Evolutionary conservation across 1,140 invertebrate genomes (phyloP), one percentile per base, ranked within the genome.

Genomic region (Acromyrmex echinatior): DNA sequence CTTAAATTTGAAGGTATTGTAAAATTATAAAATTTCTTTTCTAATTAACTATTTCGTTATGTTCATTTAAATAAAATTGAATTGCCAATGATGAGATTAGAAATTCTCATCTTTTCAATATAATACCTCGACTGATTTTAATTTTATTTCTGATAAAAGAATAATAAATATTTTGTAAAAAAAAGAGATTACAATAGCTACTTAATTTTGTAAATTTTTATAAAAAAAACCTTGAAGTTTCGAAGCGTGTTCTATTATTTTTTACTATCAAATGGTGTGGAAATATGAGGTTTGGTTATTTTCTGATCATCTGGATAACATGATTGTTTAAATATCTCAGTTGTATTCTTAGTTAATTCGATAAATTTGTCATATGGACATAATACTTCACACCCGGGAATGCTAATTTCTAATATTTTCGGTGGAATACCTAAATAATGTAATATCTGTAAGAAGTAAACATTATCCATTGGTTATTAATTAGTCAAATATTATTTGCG

Each of bases 291-390:
- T 60, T 60, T 21, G 0, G 0, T 10, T 12, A 3, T 21, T 18
- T 16, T 53, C 51, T 3, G 58, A 21, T 1, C n/a, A 5, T 14
- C 1, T 66, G 10, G 3, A 18, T n/a, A 2, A 45, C 65, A 39
- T 7, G 35, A 0, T n/a, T 66, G 28, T 1, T 25, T 1, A 35
- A 45, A 21, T 21, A 10, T 1, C 7, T 3, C 21, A 68, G 0
- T 68, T 45, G 35, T 6, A n/a, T 14, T 12, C 31, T 51, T 51
- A 51, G 25, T 77, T 45, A 85, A 56, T 51, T 63, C 1, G 21
- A 85, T 1, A 39, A 85, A 85, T 63, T 85, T 63, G 18, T 85
- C 3, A 3, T 77, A 85, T 16, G 81, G 71, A 3, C 81, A 85
- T 39, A 85, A 53, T 35, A 18, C 3, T 16, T 51, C 45, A 45